Evolutionary conservation across 2,113 vertebrate genomes (phyloP).

Genomic region (Arothron firmamentum): DNA sequence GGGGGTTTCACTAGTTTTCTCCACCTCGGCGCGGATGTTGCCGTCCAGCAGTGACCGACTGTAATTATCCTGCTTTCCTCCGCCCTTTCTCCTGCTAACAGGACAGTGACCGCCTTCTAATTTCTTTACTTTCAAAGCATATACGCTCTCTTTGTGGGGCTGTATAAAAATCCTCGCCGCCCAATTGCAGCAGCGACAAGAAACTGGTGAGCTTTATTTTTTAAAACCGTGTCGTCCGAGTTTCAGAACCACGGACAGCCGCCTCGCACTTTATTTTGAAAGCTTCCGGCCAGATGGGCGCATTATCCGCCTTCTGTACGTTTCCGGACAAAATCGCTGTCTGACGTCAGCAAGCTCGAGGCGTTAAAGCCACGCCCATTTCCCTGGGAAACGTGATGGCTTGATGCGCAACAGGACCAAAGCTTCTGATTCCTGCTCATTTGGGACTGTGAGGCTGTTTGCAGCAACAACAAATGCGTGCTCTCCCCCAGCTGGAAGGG

Average conservation of each 20-base stretch:
- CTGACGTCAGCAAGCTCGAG: too few relatives aligned
- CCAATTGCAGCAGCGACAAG: neutral
- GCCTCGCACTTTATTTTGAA: constrained; percentile 32
- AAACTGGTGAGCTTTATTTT: constrained; percentile 2
- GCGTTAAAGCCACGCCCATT: too few relatives aligned
- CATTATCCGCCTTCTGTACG: too few relatives aligned
- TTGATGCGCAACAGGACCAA: too few relatives aligned
- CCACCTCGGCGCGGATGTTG: constrained; percentile 12
- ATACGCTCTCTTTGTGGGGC: neutral
- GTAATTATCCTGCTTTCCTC: constrained; percentile 50
- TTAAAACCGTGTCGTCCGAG: neutral
- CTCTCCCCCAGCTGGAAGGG: too few relatives aligned
- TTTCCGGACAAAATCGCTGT: too few relatives aligned
- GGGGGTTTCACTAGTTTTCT: neutral
- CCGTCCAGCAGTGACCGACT: constrained; percentile 48
- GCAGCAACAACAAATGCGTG: too few relatives aligned
- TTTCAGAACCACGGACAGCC: constrained; percentile 72
- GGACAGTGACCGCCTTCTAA: neutral
- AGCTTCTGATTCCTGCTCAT: too few relatives aligned
- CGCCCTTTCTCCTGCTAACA: constrained; percentile 5
- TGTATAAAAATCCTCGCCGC: too few relatives aligned
- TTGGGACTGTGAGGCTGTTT: too few relatives aligned
- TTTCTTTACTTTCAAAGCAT: constrained; percentile 35
- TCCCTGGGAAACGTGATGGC: too few relatives aligned
- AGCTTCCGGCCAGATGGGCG: constrained; percentile 11